A percentile compares a stretch with the other conserved stretches of the same genome.
These are phyloP conservation scores for Setophaga kirtlandii DNA, from an alignment of 2,113 vertebrate genomes.

Conservation along the genomic window DNA sequence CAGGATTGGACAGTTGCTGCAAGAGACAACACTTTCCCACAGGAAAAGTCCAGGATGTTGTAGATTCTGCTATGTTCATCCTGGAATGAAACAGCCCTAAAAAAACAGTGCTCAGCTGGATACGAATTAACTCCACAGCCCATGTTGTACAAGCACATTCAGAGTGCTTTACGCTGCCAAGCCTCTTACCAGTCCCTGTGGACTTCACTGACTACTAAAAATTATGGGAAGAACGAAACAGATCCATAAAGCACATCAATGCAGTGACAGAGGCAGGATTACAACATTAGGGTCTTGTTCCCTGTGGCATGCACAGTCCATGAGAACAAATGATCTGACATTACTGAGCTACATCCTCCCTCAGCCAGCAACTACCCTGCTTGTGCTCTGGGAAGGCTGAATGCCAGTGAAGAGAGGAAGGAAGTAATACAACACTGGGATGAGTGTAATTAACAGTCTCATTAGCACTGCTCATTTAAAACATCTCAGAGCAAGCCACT, in stretches of 20 bases:
- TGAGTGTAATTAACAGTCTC: not conserved
- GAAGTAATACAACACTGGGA: not conserved
- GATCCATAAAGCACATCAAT: not conserved
- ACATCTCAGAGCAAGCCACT: not conserved
- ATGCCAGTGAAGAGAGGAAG: not conserved
- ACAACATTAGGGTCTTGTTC: not conserved
- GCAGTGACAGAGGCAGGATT: not conserved
- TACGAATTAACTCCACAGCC: not conserved
- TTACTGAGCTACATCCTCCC: not conserved
- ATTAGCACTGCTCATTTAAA: not conserved
- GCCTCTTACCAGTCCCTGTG: rapidly evolving
- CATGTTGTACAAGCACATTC: not conserved
- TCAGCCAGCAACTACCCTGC: not conserved
- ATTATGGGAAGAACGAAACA: not conserved
- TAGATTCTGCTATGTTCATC: not conserved
- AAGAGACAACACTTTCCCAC: not conserved
- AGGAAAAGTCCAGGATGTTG: not conserved
- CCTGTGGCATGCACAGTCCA: rapidly evolving
- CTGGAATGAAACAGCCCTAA: not conserved
- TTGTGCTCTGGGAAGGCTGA: not conserved
- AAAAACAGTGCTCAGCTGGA: not conserved
- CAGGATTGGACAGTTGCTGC: not conserved
- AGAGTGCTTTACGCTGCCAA: not conserved
- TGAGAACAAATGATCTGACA: not conserved
- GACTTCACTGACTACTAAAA: not conserved